Evolutionary conservation across 1,140 invertebrate genomes (phyloP), one percentile per base, ranked within the genome.

Genomic region (Pseudoatta argentina): DNA sequence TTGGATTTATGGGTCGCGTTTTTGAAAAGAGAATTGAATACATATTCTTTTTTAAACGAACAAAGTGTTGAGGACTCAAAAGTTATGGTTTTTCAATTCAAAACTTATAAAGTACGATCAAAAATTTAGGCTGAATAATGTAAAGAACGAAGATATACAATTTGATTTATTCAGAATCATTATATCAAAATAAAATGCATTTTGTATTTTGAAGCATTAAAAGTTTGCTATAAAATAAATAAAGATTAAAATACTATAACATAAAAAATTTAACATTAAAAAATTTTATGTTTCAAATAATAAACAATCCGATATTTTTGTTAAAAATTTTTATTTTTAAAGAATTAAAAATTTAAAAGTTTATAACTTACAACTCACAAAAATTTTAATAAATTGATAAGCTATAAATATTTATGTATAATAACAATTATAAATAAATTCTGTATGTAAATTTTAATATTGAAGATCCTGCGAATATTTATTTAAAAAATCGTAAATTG

Each of bases 1-100:
- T 12, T 30, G 79, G 39, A 83, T 83, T 83, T 83, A 83, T 83
- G 69, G 18, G 27, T 75, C 24, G 69, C 57, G 79, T 83, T 83
- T 83, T 83, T 83, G 18, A 61, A 14, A 27, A 71, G 39, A 71
- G 39, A 83, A 75, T 83, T 75, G 69, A 83, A 83, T 51, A 63
- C 55, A 55, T 73, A 44, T 83, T 83, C 69, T 16, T 83, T 27
- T 59, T 61, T 16, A 83, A 73, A 83, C 73, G 69, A 55, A 73
- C 69, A 83, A 51, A 30, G 27, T 51, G 57, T 75, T 69, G 34
- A 48, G 18, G 16, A 12, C 39, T 75, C 27, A 12, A 51, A 34
- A 63, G 27, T 34, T 30, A 27, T 16, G 24, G 18, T 34, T 61
- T 61, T 73, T 69, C 16, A 67, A 81, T 69, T 48, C 27, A 21